Evolutionary conservation across 2,113 vertebrate species (phyloP).

Genomic region (Leucopsar rothschildi): DNA sequence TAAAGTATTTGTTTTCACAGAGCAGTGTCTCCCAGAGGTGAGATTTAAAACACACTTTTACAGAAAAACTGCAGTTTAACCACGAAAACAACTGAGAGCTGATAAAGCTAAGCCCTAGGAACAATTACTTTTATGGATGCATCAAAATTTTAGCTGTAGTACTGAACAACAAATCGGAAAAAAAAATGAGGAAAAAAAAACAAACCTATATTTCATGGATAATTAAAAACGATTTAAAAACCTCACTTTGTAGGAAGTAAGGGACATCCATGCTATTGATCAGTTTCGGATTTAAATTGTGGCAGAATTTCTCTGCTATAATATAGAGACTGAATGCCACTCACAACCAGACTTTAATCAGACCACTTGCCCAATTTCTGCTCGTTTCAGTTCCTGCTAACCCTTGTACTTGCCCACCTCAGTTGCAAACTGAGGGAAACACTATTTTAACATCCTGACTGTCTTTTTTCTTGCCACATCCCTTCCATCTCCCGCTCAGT

Average conservation of each 20-base stretch:
- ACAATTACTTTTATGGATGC: background rate
- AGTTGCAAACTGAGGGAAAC: background rate
- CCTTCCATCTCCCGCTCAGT: background rate
- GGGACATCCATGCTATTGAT: background rate
- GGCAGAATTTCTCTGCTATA: background rate
- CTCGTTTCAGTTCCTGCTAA: background rate
- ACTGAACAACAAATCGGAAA: background rate
- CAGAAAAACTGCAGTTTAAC: background rate
- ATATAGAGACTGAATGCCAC: background rate
- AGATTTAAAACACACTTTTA: background rate
- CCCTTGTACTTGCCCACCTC: background rate
- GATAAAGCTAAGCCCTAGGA: background rate
- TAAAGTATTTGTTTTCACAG: background rate
- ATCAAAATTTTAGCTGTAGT: background rate
- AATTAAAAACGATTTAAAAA: background rate
- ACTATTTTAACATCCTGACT: background rate
- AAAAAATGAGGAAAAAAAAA: too few species aligned
- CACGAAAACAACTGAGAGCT: background rate
- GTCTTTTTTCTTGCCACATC: fast-evolving
- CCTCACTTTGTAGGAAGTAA: background rate
- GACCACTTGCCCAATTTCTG: background rate
- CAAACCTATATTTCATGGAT: background rate
- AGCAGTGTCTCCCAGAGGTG: background rate
- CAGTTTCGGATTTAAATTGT: background rate
- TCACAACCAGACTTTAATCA: background rate